phyloP scores from a whole-genome alignment of 2,888 invertebrate species.

The Metellina segmentata region DNA sequence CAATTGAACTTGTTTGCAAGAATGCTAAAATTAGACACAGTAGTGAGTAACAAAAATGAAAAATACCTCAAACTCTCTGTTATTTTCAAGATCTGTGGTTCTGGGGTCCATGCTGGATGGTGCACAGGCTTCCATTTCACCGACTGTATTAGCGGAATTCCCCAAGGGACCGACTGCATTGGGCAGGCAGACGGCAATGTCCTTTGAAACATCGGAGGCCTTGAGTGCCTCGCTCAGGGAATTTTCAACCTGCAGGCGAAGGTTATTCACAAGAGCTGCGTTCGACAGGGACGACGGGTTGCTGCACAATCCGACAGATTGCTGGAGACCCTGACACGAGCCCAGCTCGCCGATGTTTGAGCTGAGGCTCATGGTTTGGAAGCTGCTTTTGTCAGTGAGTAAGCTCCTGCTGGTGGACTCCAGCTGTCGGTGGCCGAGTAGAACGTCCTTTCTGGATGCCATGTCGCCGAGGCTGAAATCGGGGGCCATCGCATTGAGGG shows the following conservation, averaged over 20 bases:
- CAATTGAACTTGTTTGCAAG: not conserved
- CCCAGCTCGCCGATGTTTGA: conserved; percentile 40
- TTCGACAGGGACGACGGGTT: not conserved
- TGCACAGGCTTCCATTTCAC: conserved; percentile 37
- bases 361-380: conserved; percentile 41
- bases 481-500: conserved; percentile 14
- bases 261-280: conserved; percentile 25
- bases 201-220: conserved; percentile 6
- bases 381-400: conserved; percentile 4
- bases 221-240: not conserved
- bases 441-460: conserved; percentile 11
- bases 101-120: conserved; percentile 12
- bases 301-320: conserved; percentile 29
- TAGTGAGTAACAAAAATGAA: not conserved
- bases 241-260: conserved; percentile 25
- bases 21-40: not conserved
- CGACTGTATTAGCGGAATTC: conserved; percentile 20
- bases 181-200: conserved; percentile 29
- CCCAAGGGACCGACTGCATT: conserved; percentile 10
- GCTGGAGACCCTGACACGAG: conserved; percentile 37
- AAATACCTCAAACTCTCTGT: conserved; percentile 48
- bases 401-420: conserved; percentile 1
- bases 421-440: not conserved
- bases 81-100: conserved; percentile 18
- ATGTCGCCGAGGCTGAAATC: conserved; percentile 37